Conservation (phyloP, 2,113 vertebrate species). For the Hirundichthys speculiger region DNA sequence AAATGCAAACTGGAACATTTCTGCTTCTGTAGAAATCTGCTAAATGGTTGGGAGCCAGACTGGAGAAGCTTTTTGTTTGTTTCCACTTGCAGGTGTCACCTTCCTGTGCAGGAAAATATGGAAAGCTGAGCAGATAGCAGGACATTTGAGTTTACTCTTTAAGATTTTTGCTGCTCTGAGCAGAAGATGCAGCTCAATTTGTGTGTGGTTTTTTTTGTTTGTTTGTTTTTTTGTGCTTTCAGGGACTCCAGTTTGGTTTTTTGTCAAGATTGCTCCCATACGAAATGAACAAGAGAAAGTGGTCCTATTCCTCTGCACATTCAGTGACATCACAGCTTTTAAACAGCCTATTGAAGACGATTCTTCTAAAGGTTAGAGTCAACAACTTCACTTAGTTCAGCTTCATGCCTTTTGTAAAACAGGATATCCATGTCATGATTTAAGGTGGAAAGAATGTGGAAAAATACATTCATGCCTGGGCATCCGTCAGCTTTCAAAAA, state of each 20-base stretch:
- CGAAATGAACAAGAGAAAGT: slow-evolving; percentile 99
- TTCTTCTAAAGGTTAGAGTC: slow-evolving; percentile 92
- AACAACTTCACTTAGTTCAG: slow-evolving; percentile 1
- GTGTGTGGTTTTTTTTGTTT: too few relatives aligned
- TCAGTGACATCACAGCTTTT: slow-evolving; percentile 98
- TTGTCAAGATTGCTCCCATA: slow-evolving; percentile 98
- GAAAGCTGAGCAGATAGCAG: slow-evolving; percentile 15
- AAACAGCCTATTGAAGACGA: slow-evolving; percentile 99
- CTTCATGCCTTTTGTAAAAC: background rate
- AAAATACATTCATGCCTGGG: background rate
- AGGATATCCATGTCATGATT: background rate
- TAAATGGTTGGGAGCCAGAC: slow-evolving; percentile 58
- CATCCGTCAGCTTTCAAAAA: background rate
- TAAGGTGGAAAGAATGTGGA: background rate
- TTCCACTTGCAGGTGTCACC: slow-evolving; percentile 38
- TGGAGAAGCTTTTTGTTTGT: slow-evolving; percentile 39
- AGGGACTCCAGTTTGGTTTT: slow-evolving; percentile 99
- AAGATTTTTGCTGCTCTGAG: slow-evolving; percentile 4
- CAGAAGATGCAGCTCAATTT: slow-evolving; percentile 8
- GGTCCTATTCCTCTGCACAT: slow-evolving; percentile 98
- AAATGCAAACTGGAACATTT: slow-evolving; percentile 62
- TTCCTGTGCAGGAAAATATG: slow-evolving; percentile 1
- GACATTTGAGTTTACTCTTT: background rate
- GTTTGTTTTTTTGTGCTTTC: slow-evolving; percentile 72
- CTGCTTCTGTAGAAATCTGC: slow-evolving; percentile 49